Percentiles rank a stretch among this genome's conserved stretches.
phyloP scores from a whole-genome alignment of 2,888 invertebrate genomes.

The Stenodema calcarata region DNA sequence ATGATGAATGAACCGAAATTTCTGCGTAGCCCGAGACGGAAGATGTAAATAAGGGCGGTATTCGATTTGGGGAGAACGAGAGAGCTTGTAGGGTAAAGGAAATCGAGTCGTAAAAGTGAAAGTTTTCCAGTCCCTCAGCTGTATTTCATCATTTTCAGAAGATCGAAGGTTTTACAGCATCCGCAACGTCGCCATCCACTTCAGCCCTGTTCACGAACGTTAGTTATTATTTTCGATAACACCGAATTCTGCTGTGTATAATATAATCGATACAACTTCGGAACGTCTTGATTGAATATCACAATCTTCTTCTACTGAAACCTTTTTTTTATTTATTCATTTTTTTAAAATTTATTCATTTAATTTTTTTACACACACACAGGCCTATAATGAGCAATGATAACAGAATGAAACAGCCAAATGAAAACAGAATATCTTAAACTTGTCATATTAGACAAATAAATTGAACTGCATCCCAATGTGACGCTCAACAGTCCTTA shows the following conservation, averaged over 20 bases:
- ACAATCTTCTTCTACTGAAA: neutral
- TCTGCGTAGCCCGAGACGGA: neutral
- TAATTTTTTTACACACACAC: no score
- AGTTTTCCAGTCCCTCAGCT: neutral
- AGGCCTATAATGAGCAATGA: no score
- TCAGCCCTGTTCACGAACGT: neutral
- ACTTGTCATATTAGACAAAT: no score
- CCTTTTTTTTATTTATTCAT: no score
- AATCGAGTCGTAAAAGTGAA: constrained; percentile 28
- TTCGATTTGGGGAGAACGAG: neutral
- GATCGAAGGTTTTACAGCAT: neutral
- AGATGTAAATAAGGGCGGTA: constrained; percentile 37
- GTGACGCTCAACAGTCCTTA: no score
- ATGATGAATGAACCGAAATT: constrained; percentile 30
- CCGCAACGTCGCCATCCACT: neutral
- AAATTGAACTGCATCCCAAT: no score
- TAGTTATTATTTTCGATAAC: neutral
- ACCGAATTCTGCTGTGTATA: neutral
- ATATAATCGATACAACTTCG: neutral
- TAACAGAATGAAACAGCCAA: no score
- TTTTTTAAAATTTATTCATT: no score
- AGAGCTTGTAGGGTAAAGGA: neutral
- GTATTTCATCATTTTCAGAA: constrained; percentile 9
- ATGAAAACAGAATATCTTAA: no score
- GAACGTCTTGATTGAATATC: neutral